Evolutionary conservation across 2,113 vertebrate species (phyloP).

Genomic region (Silurus glanis): DNA sequence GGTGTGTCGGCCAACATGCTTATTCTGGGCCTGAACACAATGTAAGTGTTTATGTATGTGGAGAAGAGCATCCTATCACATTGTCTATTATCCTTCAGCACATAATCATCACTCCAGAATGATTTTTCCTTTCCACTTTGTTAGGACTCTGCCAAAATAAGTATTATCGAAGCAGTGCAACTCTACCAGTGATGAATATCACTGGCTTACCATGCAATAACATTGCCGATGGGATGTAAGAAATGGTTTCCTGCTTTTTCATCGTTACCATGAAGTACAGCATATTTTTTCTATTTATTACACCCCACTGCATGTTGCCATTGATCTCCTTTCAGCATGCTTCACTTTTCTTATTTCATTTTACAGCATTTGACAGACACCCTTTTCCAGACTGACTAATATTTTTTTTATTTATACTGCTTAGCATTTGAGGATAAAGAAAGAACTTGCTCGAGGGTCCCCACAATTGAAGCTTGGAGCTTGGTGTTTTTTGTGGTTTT

Average conservation of each 20-base stretch:
- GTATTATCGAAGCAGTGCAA: conserved; percentile 27
- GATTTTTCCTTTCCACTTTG: neutral
- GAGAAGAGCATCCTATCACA: neutral
- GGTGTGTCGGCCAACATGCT: conserved; percentile 15
- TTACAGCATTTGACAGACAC: no score
- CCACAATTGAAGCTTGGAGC: no score
- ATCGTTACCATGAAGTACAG: neutral
- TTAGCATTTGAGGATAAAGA: no score
- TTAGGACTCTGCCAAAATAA: conserved; percentile 23
- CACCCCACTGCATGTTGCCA: neutral
- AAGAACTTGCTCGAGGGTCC: no score
- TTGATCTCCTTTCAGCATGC: conserved; percentile 5
- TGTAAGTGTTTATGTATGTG: neutral
- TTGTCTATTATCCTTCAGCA: neutral
- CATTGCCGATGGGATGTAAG: conserved; percentile 27
- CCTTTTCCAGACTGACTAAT: no score
- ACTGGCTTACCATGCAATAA: conserved; percentile 24
- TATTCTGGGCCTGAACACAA: neutral
- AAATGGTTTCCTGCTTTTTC: conserved; percentile 23
- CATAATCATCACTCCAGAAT: neutral
- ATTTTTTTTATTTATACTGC: no score
- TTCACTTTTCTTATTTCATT: neutral
- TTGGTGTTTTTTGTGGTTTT: no score
- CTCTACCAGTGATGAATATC: conserved; percentile 26
- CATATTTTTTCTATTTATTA: conserved; percentile 9